Percentiles rank a stretch among this genome's conserved stretches.
These are phyloP conservation scores for Typhlomys cinereus DNA, from an alignment of 2,113 vertebrate species.

Conservation along the genomic window DNA sequence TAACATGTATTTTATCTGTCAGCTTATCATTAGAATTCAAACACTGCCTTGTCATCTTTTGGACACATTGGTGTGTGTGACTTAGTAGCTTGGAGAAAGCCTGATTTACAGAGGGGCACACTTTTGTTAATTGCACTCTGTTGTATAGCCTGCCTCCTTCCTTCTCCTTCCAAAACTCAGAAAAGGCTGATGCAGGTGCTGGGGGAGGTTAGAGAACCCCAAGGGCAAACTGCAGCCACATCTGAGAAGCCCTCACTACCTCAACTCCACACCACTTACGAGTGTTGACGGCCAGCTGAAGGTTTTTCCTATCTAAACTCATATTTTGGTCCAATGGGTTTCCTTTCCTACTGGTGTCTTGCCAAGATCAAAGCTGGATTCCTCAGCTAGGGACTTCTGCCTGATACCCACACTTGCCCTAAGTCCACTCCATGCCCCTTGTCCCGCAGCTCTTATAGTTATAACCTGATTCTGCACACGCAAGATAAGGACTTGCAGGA, in stretches of 20 bases:
- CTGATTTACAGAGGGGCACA: not conserved
- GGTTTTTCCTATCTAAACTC: not conserved
- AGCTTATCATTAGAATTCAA: not conserved
- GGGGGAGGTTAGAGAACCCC: not conserved
- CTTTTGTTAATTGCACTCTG: not conserved
- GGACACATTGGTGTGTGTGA: not conserved
- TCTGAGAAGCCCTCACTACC: not conserved
- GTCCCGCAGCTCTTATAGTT: not conserved
- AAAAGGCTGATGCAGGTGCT: not conserved
- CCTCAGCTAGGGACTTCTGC: no score
- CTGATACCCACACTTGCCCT: not conserved
- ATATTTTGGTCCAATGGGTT: not conserved
- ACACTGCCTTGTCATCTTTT: not conserved
- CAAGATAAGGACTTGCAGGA: not conserved
- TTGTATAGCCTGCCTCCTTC: not conserved
- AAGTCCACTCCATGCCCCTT: not conserved
- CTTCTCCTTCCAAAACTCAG: not conserved
- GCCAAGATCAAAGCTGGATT: not conserved
- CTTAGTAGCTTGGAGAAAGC: not conserved
- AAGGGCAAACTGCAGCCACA: not conserved
- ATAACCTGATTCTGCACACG: not conserved
- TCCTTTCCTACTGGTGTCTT: not conserved
- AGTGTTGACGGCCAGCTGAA: not conserved
- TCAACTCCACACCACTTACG: fast-evolving
- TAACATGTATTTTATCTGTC: not conserved